Base-by-base conservation (phyloP, 2,113 vertebrate species). In the Oryzias melastigma region DNA sequence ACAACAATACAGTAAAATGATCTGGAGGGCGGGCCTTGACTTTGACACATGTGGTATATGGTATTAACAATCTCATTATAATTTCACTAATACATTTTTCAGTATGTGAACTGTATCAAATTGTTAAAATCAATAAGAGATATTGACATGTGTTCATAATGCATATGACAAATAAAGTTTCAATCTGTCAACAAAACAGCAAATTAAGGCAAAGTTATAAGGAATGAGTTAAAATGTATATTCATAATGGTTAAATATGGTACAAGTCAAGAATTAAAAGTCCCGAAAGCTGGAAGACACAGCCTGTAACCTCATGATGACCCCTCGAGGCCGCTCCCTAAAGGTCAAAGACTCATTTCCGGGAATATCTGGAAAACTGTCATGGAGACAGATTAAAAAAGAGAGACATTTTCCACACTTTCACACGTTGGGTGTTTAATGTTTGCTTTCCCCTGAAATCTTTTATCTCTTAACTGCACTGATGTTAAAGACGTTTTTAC, bases 281-380 rank as follows among this genome's bases (percentile, higher is more conserved):
- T 18, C 46, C 48, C 47, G 55, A 46, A 47, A 27, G 40, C 47
- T 46, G 58, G 35, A 54, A 63, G 65, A 25, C 65, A 47, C 67
- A 22, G 58, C 3, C 50, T 67, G 29, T 52, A 68, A 84, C 49
- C 77, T 65, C 44, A 63, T 62, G 64, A 71, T 58, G 66, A 56
- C 69, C 65, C 29, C 14, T 57, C 27, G 56, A 71, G 77, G 51
- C 52, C 59, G 46, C 10, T 12, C 35, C 35, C 10, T 8, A 10
- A 8, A 35, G 7, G 64, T 75, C 68, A 73, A 52, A 84, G 77
- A 64, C 20, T 43, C 22, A 27, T 59, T 65, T 68, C 61, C 70
- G 68, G 75, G 72, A 71, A 57, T 57, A 45, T 71, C 73, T 80
- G 58, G 54, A 64, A 77, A 80, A 78, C 69, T 65, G 77, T 77